Evolutionary conservation across 2,113 vertebrate genomes (phyloP).

Genomic region (Astatoreochromis straeleni): DNA sequence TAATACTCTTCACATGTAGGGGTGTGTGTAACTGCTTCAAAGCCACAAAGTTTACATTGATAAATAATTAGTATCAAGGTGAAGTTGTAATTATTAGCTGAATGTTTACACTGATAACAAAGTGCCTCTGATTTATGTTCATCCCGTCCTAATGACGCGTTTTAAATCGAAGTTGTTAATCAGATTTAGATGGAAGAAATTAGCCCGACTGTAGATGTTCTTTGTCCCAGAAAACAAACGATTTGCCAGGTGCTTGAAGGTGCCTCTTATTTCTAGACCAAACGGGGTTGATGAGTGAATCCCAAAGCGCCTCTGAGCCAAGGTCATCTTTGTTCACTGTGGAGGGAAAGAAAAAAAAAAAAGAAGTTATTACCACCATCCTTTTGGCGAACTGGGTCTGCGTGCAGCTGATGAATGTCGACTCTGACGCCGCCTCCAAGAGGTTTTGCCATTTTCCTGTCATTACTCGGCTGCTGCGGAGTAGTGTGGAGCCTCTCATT

Average conservation of each 20-base stretch:
- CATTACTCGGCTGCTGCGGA: neutral
- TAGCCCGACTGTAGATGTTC: neutral
- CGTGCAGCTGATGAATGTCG: conserved; percentile 1
- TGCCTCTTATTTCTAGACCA: conserved; percentile 15
- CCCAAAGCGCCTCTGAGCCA: conserved; percentile 1
- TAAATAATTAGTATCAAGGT: neutral
- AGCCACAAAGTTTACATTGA: neutral
- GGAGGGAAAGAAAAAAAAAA: neutral
- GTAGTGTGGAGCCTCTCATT: conserved; percentile 28
- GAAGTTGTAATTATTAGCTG: neutral
- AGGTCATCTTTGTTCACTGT: conserved; percentile 35
- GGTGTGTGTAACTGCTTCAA: neutral
- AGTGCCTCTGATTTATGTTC: neutral
- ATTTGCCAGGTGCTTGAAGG: neutral
- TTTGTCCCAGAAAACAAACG: conserved; percentile 23
- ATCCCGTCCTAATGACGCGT: neutral
- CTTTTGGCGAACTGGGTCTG: neutral
- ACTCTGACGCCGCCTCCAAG: neutral
- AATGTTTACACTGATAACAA: neutral
- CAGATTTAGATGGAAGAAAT: neutral
- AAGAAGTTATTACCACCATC: neutral
- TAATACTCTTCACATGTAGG: neutral
- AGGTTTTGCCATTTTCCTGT: neutral
- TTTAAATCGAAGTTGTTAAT: neutral
- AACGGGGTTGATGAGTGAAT: conserved; percentile 6